Base-by-base conservation (phyloP, 2,113 vertebrate species). In the Ceyx margarethae region DNA sequence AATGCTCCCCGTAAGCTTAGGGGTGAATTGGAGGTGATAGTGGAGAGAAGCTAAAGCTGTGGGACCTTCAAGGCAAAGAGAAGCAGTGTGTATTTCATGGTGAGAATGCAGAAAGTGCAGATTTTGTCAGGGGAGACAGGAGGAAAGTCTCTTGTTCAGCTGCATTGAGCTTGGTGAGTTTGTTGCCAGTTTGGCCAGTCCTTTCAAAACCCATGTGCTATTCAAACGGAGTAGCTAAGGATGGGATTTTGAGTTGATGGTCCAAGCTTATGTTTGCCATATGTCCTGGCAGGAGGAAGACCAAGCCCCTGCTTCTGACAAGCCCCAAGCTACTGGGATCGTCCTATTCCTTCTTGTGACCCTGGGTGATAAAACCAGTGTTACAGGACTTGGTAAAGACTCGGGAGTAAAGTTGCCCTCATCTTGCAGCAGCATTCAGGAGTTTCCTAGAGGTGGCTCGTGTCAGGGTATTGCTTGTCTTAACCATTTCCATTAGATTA, bases 1-100 rank as follows among this genome's bases (percentile, higher is more conserved):
- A 64, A 35, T 5, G 17, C 42, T 93, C 5, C 62, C 66, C 0
- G 0, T 78, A 11, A 0, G 0, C 67, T 66, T 92, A 69, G 78
- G 84, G 87, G 85, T 87, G 89, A 94, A 11, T 92, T 91, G 66
- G 90, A 87, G 60, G 79, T 82, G 91, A 92, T 51, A 64, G 40
- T 0, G 10, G 33, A 58, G 69, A 73, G 60, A 26, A 91, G 51
- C 67, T 37, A 29, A 56, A 82, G 60, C 37, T 2, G 2, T 45
- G 46, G 42, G 37, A 76, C 54, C 89, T 76, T 48, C 35, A 65
- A 33, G 62, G 62, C 54, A 35, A 72, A 68, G 67, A 19, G 40
- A 16, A 79, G 53, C 50, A 21, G 50, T 76, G 76, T 79, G 50
- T 22, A 5, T 81, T 90, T 64, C 15, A 2, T 2, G 26, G 21